Base-by-base conservation (phyloP, 2,888 invertebrate species). In the Ormyrus labotus region DNA sequence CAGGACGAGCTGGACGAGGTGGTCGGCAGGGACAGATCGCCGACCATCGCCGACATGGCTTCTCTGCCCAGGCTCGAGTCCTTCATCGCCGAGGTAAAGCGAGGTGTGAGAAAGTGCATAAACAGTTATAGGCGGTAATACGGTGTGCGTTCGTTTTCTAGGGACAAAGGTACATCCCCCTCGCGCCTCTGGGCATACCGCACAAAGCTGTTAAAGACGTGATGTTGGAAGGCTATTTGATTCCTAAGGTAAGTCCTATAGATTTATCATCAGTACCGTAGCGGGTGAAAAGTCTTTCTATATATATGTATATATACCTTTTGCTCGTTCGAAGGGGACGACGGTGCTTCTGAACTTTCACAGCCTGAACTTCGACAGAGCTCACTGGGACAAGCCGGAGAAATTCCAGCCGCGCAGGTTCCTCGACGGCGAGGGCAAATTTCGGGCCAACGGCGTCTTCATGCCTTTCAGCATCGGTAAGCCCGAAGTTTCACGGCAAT, bases 401-500 rank as follows among this genome's bases (percentile, higher is more conserved):
- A 87, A 87, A 68, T 95, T 95, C 87, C 90, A 91, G 6, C 95
- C 95, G 0, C 93, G 94, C 84, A 91, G 95, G 68, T 95, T 95
- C 89, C 87, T 95, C 69, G 92, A 93, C 61, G 92, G 83, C 84
- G 91, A 93, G 45, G 93, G 93, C 10, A 92, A 93, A 84, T 88
- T 93, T 45, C 88, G 91, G 83, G 92, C 91, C 83, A 92, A 92
- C 72, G 93, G 93, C 83, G 91, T 93, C 84, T 92, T 93, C 85
- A 92, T 94, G 79, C 92, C 93, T 9, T 96, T 95, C 86, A 95
- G 95, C 81, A 90, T 93, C 87, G 95, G 95, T 95, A 89, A 88
- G 89, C 13, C 13, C 63, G 13, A 45, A 47, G 65, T 48, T 63
- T 63, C 34, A 34, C 34, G 4, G 34, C 34, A 3, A 34, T 34